These are phyloP conservation scores for Invenusta paracnida DNA, from an alignment of 2,888 invertebrate genomes.

Conservation along the genomic window DNA sequence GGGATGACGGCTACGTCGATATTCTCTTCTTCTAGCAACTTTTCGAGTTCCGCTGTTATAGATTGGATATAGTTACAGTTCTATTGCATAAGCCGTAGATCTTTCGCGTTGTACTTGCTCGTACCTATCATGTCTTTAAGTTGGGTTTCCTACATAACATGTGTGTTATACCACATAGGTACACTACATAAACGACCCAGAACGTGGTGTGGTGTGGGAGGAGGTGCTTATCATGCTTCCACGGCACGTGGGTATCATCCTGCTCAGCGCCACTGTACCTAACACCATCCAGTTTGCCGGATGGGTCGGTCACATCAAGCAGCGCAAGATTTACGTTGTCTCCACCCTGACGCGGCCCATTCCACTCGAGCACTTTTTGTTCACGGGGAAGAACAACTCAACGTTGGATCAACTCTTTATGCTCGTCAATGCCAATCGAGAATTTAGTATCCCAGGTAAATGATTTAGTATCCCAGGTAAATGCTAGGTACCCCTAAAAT, in stretches of 20 bases:
- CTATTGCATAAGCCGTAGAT: too few relatives aligned
- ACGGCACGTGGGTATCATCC: slow-evolving; percentile 85
- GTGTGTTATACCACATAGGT: too few relatives aligned
- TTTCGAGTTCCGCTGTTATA: too few relatives aligned
- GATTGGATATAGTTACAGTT: too few relatives aligned
- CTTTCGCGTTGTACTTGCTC: too few relatives aligned
- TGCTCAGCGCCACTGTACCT: slow-evolving; percentile 95
- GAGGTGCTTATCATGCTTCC: slow-evolving; percentile 92
- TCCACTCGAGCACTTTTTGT: slow-evolving; percentile 86
- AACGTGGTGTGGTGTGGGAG: slow-evolving; percentile 98
- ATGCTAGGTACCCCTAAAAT: too few relatives aligned
- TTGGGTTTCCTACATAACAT: too few relatives aligned
- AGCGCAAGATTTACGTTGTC: slow-evolving; percentile 71
- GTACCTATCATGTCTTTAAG: too few relatives aligned
- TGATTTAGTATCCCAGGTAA: too few relatives aligned
- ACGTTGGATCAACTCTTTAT: slow-evolving; percentile 33
- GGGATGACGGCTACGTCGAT: too few relatives aligned
- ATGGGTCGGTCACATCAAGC: slow-evolving; percentile 63
- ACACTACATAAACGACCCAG: slow-evolving; percentile 93
- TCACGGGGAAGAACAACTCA: slow-evolving; percentile 65
- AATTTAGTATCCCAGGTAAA: slow-evolving; percentile 37
- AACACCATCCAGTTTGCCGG: slow-evolving; percentile 88
- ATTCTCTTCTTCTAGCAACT: too few relatives aligned
- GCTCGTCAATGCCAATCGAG: slow-evolving; percentile 48
- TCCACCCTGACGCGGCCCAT: slow-evolving; percentile 87